Evolutionary conservation across 2,888 invertebrate genomes (phyloP), one percentile per base, ranked within the genome.

Genomic region (Hypomecis atomaria): DNA sequence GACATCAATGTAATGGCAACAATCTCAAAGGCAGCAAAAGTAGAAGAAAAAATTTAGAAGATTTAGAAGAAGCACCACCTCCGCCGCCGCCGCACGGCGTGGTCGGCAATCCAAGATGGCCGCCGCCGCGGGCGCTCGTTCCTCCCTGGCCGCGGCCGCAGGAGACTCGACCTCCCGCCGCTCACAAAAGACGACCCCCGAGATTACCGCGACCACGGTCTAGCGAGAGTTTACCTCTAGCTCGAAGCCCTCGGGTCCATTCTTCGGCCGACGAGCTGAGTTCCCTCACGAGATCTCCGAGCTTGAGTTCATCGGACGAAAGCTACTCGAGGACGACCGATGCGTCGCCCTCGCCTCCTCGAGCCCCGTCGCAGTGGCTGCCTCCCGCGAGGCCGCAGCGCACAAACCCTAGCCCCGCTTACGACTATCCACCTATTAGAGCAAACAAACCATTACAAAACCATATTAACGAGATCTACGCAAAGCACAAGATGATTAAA

Each of bases 261-360:
- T 96, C 97, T 6, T 97, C 96, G 3, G 97, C 96, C 0, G 96
- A 97, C 81, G 97, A 97, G 84, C 94, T 97, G 36, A 96, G 96
- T 77, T 96, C 96, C 0, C 90, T 96, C 8, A 96, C 96, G 58
- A 95, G 96, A 75, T 96, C 96, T 6, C 96, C 97, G 0, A 96
- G 96, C 79, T 95, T 97, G 69, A 96, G 96, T 83, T 97, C 97
- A 59, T 97, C 97, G 0, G 97, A 97, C 79, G 97, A 97, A 86
- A 96, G 96, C 85, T 97, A 96, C 80, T 96, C 96, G 47, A 94
- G 96, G 73, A 96, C 96, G 5, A 96, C 96, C 0, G 96, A 96
- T 78, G 96, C 92, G 0, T 93, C 92, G 0, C 94, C 94, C 5
- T 94, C 95, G 0, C 94, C 94, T 5, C 94, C 95, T 0, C 89